Evolutionary conservation across 2,888 invertebrate species (phyloP).

Genomic region (Minunthozetes semirufus): DNA sequence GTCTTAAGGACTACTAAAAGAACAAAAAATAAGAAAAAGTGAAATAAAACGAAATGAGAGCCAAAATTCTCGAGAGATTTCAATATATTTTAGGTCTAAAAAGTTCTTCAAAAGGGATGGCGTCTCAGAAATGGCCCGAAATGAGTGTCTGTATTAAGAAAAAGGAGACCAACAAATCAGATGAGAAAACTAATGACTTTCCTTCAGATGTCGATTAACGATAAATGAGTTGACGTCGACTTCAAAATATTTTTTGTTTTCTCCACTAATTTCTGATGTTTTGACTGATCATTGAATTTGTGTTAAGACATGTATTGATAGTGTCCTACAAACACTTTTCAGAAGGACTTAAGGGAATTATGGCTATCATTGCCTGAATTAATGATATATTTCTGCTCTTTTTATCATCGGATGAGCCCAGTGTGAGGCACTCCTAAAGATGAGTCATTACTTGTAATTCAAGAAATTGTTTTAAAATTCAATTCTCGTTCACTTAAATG

Average conservation of each 20-base stretch:
- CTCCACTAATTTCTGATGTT: too few relatives aligned
- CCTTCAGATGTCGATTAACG: too few relatives aligned
- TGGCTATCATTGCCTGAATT: conserved; percentile 11
- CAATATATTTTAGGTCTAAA: neutral
- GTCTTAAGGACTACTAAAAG: neutral
- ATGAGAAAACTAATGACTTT: neutral
- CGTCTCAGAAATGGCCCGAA: neutral
- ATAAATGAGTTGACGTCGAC: too few relatives aligned
- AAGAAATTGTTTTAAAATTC: neutral
- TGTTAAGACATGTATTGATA: neutral
- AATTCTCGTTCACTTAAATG: neutral
- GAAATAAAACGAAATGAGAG: conserved; percentile 19
- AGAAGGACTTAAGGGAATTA: conserved; percentile 23
- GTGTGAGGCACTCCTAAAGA: neutral
- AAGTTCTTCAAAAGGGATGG: neutral
- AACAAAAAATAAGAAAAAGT: neutral
- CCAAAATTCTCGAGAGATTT: conserved; percentile 11
- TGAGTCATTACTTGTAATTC: neutral
- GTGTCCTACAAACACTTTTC: neutral
- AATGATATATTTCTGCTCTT: neutral
- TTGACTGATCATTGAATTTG: too few relatives aligned
- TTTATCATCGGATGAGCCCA: neutral
- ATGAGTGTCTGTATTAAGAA: conserved; percentile 4
- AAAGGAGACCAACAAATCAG: neutral
- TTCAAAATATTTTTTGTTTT: too few relatives aligned